Percentiles rank a stretch among this genome's conserved stretches.
phyloP scores from a whole-genome alignment of 1,140 invertebrate species.

The Triops cancriformis region DNA sequence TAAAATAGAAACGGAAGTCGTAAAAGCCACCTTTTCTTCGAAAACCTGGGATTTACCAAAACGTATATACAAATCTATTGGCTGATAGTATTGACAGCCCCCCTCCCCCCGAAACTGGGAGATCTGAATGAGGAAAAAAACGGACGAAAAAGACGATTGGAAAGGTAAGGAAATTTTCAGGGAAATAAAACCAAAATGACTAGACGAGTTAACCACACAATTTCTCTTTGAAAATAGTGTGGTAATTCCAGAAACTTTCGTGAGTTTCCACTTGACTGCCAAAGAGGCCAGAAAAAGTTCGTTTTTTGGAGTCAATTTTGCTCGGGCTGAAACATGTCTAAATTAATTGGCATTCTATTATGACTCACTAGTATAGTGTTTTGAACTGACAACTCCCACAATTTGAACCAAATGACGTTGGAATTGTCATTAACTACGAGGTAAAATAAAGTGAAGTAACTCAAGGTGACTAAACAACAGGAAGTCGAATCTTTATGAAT shows the following conservation, averaged over 20 bases:
- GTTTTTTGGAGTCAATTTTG: not conserved
- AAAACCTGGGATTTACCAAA: not conserved
- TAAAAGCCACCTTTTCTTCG: not conserved
- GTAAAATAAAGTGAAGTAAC: too few relatives aligned
- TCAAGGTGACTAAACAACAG: too few relatives aligned
- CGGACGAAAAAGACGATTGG: not conserved
- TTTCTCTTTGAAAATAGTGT: slow-evolving; percentile 1
- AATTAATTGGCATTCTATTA: not conserved
- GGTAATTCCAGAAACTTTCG: not conserved
- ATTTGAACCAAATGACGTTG: not conserved
- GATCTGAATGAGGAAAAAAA: not conserved
- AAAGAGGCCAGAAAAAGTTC: not conserved
- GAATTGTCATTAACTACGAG: not conserved
- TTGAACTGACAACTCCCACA: not conserved
- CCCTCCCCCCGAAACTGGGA: not conserved
- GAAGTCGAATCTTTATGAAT: too few relatives aligned
- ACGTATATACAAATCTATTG: not conserved
- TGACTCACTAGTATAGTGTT: not conserved
- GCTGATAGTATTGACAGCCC: not conserved
- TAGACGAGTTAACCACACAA: slow-evolving; percentile 10
- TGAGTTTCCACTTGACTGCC: slow-evolving; percentile 13
- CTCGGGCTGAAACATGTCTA: slow-evolving; percentile 4
- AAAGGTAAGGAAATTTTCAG: not conserved
- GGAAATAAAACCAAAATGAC: not conserved
- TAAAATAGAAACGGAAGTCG: not conserved